Evolutionary conservation across 2,113 vertebrate species (phyloP).

Genomic region (Xiphorhynchus elegans): DNA sequence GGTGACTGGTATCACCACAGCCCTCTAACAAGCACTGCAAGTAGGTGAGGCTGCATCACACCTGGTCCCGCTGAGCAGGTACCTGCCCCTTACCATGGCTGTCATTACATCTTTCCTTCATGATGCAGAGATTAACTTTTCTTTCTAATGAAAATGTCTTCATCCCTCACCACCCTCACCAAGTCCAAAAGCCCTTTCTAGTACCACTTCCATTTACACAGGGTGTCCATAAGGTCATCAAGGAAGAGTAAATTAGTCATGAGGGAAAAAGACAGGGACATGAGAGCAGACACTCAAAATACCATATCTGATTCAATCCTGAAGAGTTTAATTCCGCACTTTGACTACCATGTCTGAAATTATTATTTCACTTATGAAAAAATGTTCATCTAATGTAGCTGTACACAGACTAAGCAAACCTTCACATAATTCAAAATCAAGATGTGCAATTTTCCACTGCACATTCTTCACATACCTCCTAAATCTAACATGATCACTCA

Average conservation of each 20-base stretch:
- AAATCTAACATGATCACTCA: conserved; percentile 51
- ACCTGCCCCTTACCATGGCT: neutral
- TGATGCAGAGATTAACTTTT: neutral
- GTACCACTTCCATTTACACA: neutral
- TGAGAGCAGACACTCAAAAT: neutral
- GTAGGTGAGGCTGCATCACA: neutral
- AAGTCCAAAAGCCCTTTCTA: neutral
- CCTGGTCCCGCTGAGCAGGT: neutral
- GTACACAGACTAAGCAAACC: neutral
- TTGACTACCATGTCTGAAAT: neutral
- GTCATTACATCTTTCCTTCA: neutral
- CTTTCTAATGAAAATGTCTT: neutral
- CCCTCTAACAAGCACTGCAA: neutral
- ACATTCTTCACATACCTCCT: conserved; percentile 60
- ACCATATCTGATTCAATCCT: neutral
- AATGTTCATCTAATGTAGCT: neutral
- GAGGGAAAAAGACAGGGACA: neutral
- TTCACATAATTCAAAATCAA: conserved; percentile 25
- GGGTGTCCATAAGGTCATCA: neutral
- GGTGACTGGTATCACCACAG: neutral
- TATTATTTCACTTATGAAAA: neutral
- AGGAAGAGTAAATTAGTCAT: neutral
- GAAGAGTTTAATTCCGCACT: neutral
- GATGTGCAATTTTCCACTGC: conserved; percentile 49
- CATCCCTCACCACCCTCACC: neutral